phyloP scores from a whole-genome alignment of 30 jellyfish, hydroid and myxozoan genomes.

The Nemopilema nomurai region DNA sequence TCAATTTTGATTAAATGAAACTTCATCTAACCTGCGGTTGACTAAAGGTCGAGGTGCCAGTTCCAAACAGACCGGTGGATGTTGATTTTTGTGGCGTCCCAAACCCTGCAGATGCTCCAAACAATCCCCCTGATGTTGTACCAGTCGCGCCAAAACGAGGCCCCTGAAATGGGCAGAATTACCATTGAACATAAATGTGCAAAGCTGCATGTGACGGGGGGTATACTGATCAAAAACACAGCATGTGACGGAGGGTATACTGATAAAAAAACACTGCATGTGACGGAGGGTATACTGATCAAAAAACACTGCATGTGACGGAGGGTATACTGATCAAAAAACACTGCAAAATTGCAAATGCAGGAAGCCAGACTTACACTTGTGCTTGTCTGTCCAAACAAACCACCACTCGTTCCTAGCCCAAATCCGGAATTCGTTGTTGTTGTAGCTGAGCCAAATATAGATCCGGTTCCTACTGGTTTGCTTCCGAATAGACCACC shows the following conservation, averaged over 20 bases:
- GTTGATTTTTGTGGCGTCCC: slow-evolving; percentile 77
- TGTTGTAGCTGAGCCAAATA: slow-evolving; percentile 73
- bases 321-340: no score
- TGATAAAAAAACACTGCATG: no score
- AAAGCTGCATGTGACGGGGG: no score
- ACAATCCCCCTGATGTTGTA: slow-evolving; percentile 58
- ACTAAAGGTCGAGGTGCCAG: slow-evolving; percentile 77
- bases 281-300: no score
- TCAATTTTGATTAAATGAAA: not conserved
- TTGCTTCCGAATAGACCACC: slow-evolving; percentile 83
- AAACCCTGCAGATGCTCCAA: slow-evolving; percentile 64
- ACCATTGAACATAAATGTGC: not conserved
- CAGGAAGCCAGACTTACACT: slow-evolving; percentile 63
- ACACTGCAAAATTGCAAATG: no score
- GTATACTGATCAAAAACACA: no score
- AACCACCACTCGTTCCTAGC: slow-evolving; percentile 61
- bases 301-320: no score
- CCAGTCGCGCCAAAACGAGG: slow-evolving; percentile 61
- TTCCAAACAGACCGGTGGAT: slow-evolving; percentile 85
- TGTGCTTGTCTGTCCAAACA: slow-evolving; percentile 62
- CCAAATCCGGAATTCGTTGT: slow-evolving; percentile 65
- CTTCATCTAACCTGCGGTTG: slow-evolving; percentile 61
- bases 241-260: no score
- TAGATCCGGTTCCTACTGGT: slow-evolving; percentile 76
- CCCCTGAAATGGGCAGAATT: slow-evolving; percentile 35